Evolutionary conservation across 1,140 invertebrate genomes (phyloP).

Genomic region (Lordiphosa clarofinis): DNA sequence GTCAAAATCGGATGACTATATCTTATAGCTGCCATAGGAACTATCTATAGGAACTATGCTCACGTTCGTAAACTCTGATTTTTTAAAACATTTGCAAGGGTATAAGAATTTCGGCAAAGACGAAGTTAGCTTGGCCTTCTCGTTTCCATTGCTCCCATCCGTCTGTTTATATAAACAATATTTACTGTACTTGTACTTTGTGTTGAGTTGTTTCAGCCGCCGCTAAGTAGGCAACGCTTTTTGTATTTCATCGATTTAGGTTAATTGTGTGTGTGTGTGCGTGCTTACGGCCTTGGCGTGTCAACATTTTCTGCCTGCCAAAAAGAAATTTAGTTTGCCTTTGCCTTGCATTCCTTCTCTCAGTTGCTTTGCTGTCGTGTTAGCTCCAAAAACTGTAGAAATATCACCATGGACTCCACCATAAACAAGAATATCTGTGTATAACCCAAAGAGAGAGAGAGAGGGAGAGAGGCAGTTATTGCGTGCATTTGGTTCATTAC

Average conservation of each 20-base stretch:
- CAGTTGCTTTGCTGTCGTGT: slow-evolving; percentile 11
- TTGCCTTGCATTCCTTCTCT: slow-evolving; percentile 9
- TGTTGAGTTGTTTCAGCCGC: no score
- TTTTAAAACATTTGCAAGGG: no score
- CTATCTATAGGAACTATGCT: no score
- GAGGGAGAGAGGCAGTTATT: not conserved
- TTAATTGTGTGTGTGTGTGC: slow-evolving; percentile 4
- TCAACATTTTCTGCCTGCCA: slow-evolving; percentile 35
- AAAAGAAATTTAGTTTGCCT: slow-evolving; percentile 18
- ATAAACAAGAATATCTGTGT: slow-evolving; percentile 63
- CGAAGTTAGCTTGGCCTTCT: no score
- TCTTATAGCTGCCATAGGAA: no score
- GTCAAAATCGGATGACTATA: no score
- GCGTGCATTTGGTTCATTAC: not conserved
- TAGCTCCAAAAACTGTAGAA: slow-evolving; percentile 52
- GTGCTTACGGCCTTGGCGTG: slow-evolving; percentile 39
- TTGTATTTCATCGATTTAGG: not conserved
- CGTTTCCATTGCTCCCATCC: no score
- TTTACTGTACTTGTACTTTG: no score
- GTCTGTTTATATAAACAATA: no score
- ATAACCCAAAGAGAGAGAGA: not conserved
- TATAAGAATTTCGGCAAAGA: no score
- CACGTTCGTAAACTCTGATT: no score
- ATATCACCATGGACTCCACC: slow-evolving; percentile 51
- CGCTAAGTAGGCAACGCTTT: no score